A percentile compares a stretch with the other conserved stretches of the same genome.
Evolutionary conservation across 2,888 invertebrate genomes (phyloP).

Genomic region (Aspidapion aeneum): DNA sequence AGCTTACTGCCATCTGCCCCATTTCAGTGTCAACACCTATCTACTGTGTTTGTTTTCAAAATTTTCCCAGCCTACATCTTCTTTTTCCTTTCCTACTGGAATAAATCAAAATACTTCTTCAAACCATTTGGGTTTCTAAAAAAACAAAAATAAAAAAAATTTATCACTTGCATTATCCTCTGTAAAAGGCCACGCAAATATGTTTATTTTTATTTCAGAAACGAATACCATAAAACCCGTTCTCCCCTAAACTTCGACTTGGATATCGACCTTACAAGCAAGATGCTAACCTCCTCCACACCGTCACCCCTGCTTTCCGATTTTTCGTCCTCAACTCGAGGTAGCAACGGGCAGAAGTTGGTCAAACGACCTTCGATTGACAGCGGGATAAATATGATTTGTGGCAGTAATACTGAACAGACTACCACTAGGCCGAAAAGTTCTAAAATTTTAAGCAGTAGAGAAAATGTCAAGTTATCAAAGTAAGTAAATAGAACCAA

Average conservation of each 20-base stretch:
- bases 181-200: too few relatives aligned
- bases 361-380: slow-evolving; percentile 75
- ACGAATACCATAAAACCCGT: slow-evolving; percentile 52
- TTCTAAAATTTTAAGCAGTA: slow-evolving; percentile 35
- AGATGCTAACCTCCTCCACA: slow-evolving; percentile 40
- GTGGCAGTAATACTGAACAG: slow-evolving; percentile 42
- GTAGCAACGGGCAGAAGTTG: slow-evolving; percentile 46
- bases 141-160: background rate
- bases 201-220: slow-evolving; percentile 43
- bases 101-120: too few relatives aligned
- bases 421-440: slow-evolving; percentile 38
- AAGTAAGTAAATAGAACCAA: slow-evolving; percentile 43
- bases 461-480: slow-evolving; percentile 47
- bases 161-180: background rate
- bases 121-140: too few relatives aligned
- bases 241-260: slow-evolving; percentile 47
- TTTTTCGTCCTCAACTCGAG: slow-evolving; percentile 39
- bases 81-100: too few relatives aligned
- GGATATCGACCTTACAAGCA: slow-evolving; percentile 43
- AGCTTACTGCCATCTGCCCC: too few relatives aligned
- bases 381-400: slow-evolving; percentile 70
- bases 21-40: too few relatives aligned
- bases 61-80: too few relatives aligned
- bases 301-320: slow-evolving; percentile 44
- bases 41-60: too few relatives aligned